Evolutionary conservation across 2,888 invertebrate species (phyloP), one percentile per base, ranked within the genome.

Genomic region (Stratiomys singularior): DNA sequence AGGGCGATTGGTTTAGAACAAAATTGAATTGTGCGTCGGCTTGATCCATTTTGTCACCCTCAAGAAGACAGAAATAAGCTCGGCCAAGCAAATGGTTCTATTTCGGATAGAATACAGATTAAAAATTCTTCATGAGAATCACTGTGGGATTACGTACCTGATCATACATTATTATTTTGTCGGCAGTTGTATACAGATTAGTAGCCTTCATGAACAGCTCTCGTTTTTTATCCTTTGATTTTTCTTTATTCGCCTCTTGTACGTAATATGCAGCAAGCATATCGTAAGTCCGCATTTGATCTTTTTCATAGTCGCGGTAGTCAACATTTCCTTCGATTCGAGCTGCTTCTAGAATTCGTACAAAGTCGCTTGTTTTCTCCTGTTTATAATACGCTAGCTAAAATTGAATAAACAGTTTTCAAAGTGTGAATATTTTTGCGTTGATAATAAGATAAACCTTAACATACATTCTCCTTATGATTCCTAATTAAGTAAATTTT

Each of bases 11-110:
- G 87, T 98, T 98, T 44, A 99, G 88, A 0, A 99, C 99, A 87
- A 99, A 99, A 88, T 99, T 99, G 86, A 99, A 99, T 86, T 99
- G 99, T 0, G 98, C 97, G 90, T 99, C 99, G 0, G 99, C 99
- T 88, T 99, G 99, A 81, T 99, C 99, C 96, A 99, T 97, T 89
- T 99, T 99, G 84, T 99, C 98, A 0, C 98, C 98, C 89, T 99
- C 99, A 46, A 99, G 89, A 9, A 99, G 90, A 84, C 98, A 99
- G 86, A 99, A 99, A 86, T 98, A 99, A 1, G 99, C 99, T 83
- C 99, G 90, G 0, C 99, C 99, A 81, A 99, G 90, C 80, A 99
- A 91, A 91, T 99, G 99, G 87, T 98, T 98, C 93, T 82, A 37
- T 9, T 9, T 9, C 5, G 37, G 37, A 37, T 37, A 37, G 37